These are phyloP conservation scores for Chrysolina oricalcia DNA, from an alignment of 2,888 invertebrate genomes.

Conservation along the genomic window DNA sequence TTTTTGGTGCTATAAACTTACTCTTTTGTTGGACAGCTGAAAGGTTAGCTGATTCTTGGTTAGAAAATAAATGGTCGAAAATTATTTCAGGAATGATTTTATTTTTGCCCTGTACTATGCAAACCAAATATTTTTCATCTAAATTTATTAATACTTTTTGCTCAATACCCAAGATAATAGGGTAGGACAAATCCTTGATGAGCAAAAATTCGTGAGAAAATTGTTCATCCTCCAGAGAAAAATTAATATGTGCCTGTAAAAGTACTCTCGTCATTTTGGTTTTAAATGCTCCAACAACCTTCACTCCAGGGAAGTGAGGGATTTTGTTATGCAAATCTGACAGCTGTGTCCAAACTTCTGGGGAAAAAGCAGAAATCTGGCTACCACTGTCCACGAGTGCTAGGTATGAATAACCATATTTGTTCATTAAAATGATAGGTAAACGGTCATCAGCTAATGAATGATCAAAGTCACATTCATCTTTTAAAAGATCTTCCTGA, in stretches of 20 bases:
- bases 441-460: background rate
- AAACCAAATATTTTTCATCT: slow-evolving; percentile 1
- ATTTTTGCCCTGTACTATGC: background rate
- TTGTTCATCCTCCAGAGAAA: background rate
- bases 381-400: too few species aligned
- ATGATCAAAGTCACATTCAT: background rate
- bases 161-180: background rate
- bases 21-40: background rate
- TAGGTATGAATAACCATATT: too few species aligned
- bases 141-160: background rate
- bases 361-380: too few species aligned
- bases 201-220: background rate
- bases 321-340: too few species aligned
- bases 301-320: background rate
- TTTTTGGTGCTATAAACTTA: background rate
- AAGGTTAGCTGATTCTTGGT: background rate
- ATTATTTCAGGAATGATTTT: background rate
- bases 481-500: background rate
- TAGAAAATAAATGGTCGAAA: background rate
- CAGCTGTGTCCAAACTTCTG: too few species aligned
- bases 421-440: too few species aligned
- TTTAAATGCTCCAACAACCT: background rate
- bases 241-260: background rate
- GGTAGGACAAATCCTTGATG: background rate
- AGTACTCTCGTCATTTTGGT: background rate